A percentile compares a stretch with the other conserved stretches of the same genome.
Conservation (phyloP, 30 jellyfish, hydroid and myxozoan genomes). For the Nemopilema nomurai region DNA sequence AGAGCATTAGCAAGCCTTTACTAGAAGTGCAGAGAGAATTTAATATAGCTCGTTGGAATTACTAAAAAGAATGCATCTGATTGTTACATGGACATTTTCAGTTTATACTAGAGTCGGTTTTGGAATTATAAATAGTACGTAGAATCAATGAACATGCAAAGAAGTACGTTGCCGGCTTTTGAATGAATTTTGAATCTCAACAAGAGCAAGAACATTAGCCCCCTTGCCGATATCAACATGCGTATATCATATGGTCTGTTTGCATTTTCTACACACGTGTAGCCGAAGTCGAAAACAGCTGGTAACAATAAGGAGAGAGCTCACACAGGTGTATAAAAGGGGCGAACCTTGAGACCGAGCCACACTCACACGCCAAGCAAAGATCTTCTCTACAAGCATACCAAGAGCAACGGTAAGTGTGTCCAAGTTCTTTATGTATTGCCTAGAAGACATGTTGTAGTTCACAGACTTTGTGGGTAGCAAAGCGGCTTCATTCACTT, state of each 20-base stretch:
- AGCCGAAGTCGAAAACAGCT: background rate
- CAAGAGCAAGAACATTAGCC: background rate
- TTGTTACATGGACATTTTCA: no score
- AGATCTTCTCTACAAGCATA: background rate
- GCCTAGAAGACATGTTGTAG: no score
- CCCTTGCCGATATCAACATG: background rate
- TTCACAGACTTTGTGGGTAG: no score
- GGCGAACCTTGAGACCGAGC: background rate
- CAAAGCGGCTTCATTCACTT: no score
- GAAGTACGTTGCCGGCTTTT: background rate
- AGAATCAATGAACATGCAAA: no score
- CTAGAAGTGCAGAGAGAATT: no score
- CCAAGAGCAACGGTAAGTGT: background rate
- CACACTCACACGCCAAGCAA: background rate
- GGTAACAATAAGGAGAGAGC: background rate
- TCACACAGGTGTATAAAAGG: background rate
- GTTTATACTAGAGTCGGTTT: no score
- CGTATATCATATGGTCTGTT: background rate
- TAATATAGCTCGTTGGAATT: no score
- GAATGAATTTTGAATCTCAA: background rate
- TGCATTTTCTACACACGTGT: background rate
- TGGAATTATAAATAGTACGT: no score
- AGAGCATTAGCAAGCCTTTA: no score
- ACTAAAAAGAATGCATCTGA: no score
- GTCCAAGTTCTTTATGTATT: no score